A percentile compares a stretch with the other conserved stretches of the same genome.
phyloP scores from a whole-genome alignment of 2,113 vertebrate species.

The Hystrix brachyura region DNA sequence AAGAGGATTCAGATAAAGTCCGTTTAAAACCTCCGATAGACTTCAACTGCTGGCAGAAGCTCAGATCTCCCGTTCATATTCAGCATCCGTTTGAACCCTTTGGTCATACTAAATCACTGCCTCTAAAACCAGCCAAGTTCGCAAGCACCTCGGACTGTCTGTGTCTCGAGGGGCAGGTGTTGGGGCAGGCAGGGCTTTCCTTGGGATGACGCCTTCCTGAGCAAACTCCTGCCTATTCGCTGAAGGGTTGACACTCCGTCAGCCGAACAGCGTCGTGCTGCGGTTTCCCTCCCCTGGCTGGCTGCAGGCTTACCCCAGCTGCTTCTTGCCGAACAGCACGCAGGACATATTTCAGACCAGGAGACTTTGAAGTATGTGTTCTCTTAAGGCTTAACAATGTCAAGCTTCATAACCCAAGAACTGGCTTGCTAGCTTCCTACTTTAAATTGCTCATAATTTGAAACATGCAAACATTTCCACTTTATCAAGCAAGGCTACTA shows the following conservation, averaged over 20 bases:
- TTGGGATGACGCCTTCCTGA: neutral
- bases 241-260: neutral
- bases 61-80: too few species aligned
- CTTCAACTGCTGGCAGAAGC: neutral
- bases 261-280: accelerated
- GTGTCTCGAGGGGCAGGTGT: neutral
- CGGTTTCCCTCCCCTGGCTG: neutral
- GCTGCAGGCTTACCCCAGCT: slow-evolving; percentile 47
- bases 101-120: neutral
- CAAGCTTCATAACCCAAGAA: slow-evolving; percentile 91
- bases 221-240: neutral
- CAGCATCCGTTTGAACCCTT: neutral
- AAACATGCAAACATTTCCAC: slow-evolving; percentile 92
- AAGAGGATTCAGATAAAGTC: slow-evolving; percentile 32
- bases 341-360: slow-evolving; percentile 85
- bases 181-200: neutral
- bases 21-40: neutral
- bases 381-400: slow-evolving; percentile 91
- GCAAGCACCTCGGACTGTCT: accelerated
- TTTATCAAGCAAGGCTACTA: slow-evolving; percentile 91
- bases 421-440: slow-evolving; percentile 90
- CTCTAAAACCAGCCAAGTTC: neutral
- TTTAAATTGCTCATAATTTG: slow-evolving; percentile 92
- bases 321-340: slow-evolving; percentile 67
- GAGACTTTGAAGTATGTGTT: slow-evolving; percentile 88